These are phyloP conservation scores for Marmota flaviventris DNA, from an alignment of 2,113 vertebrate species.

Conservation along the genomic window DNA sequence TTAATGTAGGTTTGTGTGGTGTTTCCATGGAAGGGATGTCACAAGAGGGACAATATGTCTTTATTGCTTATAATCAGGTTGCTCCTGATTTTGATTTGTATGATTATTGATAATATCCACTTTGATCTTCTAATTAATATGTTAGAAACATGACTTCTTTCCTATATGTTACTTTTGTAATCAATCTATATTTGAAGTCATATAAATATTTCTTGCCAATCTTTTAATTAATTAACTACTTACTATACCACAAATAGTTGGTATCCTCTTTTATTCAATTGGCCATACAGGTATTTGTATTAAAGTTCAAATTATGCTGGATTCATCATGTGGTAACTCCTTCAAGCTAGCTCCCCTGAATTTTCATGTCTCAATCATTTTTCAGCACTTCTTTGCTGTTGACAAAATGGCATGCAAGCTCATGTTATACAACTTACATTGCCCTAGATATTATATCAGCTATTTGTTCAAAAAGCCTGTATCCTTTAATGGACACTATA, in stretches of 20 bases:
- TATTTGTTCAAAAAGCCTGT: not conserved
- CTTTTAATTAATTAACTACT: not conserved
- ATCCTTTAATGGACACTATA: not conserved
- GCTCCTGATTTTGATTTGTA: not conserved
- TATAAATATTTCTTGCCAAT: not conserved
- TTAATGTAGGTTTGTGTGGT: too few species aligned
- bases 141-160: not conserved
- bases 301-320: not conserved
- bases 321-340: not conserved
- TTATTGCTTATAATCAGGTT: not conserved
- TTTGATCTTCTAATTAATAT: not conserved
- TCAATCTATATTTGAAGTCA: not conserved
- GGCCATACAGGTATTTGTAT: not conserved
- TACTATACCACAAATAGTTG: too few species aligned
- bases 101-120: too few species aligned
- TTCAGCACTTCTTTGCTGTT: not conserved
- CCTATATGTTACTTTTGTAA: not conserved
- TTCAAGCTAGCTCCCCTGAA: not conserved
- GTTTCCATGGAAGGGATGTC: not conserved
- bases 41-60: not conserved
- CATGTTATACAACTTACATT: not conserved
- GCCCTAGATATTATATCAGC: not conserved
- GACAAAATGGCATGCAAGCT: not conserved
- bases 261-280: not conserved
- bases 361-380: not conserved